These are phyloP conservation scores for Drosophila silvestris DNA, from an alignment of 2,888 invertebrate genomes.

Conservation along the genomic window DNA sequence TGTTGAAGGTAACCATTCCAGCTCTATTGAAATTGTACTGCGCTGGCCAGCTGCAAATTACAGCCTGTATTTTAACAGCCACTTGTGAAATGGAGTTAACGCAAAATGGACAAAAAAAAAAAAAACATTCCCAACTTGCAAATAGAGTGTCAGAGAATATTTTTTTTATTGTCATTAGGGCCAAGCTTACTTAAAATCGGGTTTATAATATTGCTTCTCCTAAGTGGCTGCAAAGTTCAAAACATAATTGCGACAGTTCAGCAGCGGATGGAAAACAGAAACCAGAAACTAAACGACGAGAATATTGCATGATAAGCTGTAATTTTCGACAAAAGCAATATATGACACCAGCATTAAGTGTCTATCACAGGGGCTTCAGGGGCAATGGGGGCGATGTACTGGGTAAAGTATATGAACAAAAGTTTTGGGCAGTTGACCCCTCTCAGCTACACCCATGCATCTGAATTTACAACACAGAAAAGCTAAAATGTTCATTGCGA, in stretches of 20 bases:
- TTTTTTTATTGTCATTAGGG: constrained; percentile 12
- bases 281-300: constrained; percentile 24
- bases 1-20: constrained; percentile 44
- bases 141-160: neutral
- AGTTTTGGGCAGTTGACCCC: neutral
- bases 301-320: constrained; percentile 64
- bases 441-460: constrained; percentile 15
- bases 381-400: neutral
- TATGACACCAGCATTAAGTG: constrained; percentile 60
- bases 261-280: constrained; percentile 33
- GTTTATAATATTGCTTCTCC: neutral
- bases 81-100: constrained; percentile 43
- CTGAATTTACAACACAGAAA: neutral
- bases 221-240: constrained; percentile 26
- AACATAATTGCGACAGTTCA: constrained; percentile 38
- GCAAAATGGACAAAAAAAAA: neutral
- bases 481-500: neutral
- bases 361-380: constrained; percentile 30
- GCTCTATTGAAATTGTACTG: constrained; percentile 34
- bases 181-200: constrained; percentile 4
- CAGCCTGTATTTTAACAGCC: constrained; percentile 43
- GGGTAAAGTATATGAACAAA: neutral
- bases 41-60: constrained; percentile 35
- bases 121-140: neutral
- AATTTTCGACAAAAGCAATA: constrained; percentile 52